These are phyloP conservation scores for Megalopta genalis DNA, from an alignment of 1,140 invertebrate species.

Conservation along the genomic window DNA sequence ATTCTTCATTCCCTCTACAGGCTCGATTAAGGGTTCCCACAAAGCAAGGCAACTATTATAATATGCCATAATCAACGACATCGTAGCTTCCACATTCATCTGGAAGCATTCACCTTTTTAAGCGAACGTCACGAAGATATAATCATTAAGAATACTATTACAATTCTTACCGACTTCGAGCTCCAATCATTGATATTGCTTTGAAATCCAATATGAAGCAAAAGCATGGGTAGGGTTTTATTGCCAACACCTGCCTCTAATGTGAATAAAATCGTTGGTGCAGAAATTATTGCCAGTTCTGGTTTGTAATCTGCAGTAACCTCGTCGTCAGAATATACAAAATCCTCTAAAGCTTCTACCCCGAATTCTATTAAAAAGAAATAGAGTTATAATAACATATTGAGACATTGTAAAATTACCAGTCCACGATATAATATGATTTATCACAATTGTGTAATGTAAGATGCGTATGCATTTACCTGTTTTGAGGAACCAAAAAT, in stretches of 20 bases:
- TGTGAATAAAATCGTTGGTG: slow-evolving; percentile 88
- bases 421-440: not conserved
- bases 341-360: slow-evolving; percentile 82
- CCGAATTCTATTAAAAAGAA: slow-evolving; percentile 79
- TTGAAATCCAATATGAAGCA: slow-evolving; percentile 89
- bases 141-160: not conserved
- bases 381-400: not conserved
- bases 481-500: slow-evolving; percentile 92
- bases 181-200: slow-evolving; percentile 93
- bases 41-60: slow-evolving; percentile 95
- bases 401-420: not conserved
- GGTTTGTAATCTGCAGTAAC: slow-evolving; percentile 69
- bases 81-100: slow-evolving; percentile 86
- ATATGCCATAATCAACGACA: slow-evolving; percentile 93
- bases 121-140: not conserved
- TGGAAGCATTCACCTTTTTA: slow-evolving; percentile 66
- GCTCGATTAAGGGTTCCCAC: slow-evolving; percentile 98
- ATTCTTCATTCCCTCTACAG: slow-evolving; percentile 85
- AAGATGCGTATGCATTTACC: slow-evolving; percentile 77
- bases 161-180: slow-evolving; percentile 80
- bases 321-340: slow-evolving; percentile 65
- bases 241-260: slow-evolving; percentile 93
- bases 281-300: slow-evolving; percentile 86
- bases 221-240: slow-evolving; percentile 93
- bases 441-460: not conserved